A percentile compares a stretch with the other conserved stretches of the same genome.
Conservation (phyloP, 2,888 invertebrate genomes). For the Drosophila niveifrons region DNA sequence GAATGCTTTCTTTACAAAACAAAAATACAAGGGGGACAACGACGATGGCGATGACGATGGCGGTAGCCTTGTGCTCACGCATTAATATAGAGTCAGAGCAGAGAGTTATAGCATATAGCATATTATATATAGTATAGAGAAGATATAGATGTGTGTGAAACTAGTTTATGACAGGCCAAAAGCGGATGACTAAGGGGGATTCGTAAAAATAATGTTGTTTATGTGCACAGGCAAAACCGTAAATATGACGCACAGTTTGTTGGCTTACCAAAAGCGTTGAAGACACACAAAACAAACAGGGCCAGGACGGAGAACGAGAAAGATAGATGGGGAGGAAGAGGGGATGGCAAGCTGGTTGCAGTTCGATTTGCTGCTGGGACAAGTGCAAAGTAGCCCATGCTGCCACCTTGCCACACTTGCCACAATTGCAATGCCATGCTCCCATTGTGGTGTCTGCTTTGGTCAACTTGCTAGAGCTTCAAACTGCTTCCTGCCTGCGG, state of each 20-base stretch:
- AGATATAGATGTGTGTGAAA: slow-evolving; percentile 75
- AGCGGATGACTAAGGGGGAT: not conserved
- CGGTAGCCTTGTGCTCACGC: slow-evolving; percentile 61
- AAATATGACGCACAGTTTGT: slow-evolving; percentile 72
- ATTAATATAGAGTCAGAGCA: slow-evolving; percentile 62
- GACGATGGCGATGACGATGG: not conserved
- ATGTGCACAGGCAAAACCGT: slow-evolving; percentile 71
- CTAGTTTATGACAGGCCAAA: slow-evolving; percentile 74
- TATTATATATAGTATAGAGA: slow-evolving; percentile 27
- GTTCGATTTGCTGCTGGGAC: slow-evolving; percentile 53
- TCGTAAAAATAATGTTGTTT: slow-evolving; percentile 76
- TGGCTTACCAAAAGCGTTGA: slow-evolving; percentile 4
- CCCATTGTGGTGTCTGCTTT: slow-evolving; percentile 75
- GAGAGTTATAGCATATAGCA: slow-evolving; percentile 9
- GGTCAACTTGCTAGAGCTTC: slow-evolving; percentile 60
- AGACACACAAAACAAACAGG: slow-evolving; percentile 25
- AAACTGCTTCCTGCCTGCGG: slow-evolving; percentile 67
- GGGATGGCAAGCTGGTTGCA: slow-evolving; percentile 2
- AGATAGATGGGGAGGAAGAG: no score
- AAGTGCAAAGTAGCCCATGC: slow-evolving; percentile 73
- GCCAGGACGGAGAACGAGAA: slow-evolving; percentile 9
- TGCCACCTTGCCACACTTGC: slow-evolving; percentile 48
- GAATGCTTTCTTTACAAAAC: slow-evolving; percentile 60
- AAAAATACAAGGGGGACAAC: slow-evolving; percentile 1
- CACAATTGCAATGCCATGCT: slow-evolving; percentile 52